Base-by-base conservation (phyloP, 2,888 invertebrate species). In the Daptonema setosum region DNA sequence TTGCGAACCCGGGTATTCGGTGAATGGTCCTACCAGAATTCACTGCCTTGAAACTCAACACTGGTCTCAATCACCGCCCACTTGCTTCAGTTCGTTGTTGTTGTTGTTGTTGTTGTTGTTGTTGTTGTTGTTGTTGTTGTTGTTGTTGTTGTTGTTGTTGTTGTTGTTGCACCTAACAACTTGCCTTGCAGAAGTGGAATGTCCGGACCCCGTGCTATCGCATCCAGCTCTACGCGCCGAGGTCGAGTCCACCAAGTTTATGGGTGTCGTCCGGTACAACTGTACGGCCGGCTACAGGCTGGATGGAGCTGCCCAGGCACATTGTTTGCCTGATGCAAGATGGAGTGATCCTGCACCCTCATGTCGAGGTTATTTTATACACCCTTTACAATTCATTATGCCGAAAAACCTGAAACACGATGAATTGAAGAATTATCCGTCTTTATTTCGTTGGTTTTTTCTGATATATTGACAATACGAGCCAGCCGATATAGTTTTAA, bases 281-380 rank as follows among this genome's bases (percentile, higher is more conserved):
- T 59, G 54, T 52, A 60, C 59, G 1, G 24, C 35, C 14, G 65
- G 62, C 20, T 67, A 57, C 56, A 59, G 61, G 1, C 54, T 69
- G 8, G 59, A 62, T 47, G 68, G 68, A 26, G 58, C 59, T 20
- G 57, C 60, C 30, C 58, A 61, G 45, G 52, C 68, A 3, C 65
- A 68, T 54, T 69, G 69, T 45, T 63, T 63, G 2, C 55, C 55
- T 5, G 60, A 63, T 43, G 68, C 68, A 1, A 54, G 53, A 8
- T 69, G 69, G 69, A 62, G 61, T 53, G 61, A 64, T 25, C 59
- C 62, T 11, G 54, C 62, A 24, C 69, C 69, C 1, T 59, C 56
- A 3, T 69, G 69, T 52, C 59, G 59, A 50, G 61, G 63, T 63
- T 20, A 8, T 50, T 54, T 24, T 28, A 11, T 28, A 14, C 48